Base-by-base conservation (phyloP, 2,888 invertebrate species). In the Eustalomyia histrio region DNA sequence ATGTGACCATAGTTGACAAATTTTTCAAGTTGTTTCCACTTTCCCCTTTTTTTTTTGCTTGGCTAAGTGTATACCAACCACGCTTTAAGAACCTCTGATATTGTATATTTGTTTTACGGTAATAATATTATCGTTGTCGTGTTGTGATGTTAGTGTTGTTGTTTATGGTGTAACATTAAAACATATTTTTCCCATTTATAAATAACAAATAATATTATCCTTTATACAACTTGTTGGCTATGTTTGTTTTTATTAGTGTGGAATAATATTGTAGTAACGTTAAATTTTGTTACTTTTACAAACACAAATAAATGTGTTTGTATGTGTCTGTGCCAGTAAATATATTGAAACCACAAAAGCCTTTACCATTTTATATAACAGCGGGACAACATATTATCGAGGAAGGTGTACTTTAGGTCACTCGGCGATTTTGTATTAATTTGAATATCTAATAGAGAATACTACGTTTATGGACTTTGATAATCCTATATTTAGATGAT, bases 161-260 rank as follows among this genome's bases (percentile, higher is more conserved):
- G 50, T 68, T 63, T 60, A 60, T 64, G 69, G 61, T 63, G 61
- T 67, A 39, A 76, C 76, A 80, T 80, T 76, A 80, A 73, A 80
- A 67, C 76, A 76, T 76, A 76, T 80, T 76, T 55, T 68, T 63
- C 33, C 68, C 72, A 80, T 80, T 72, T 80, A 47, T 72, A 76
- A 80, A 80, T 73, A 76, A 73, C 63, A 73, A 76, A 80, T 73
- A 73, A 76, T 63, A 57, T 58, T 80, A 80, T 76, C 58, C 67
- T 29, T 73, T 68, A 52, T 73, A 68, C 76, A 63, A 76, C 68
- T 80, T 73, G 73, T 76, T 80, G 76, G 68, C 67, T 53, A 7
- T 65, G 14, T 63, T 52, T 79, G 47, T 75, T 58, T 64, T 35
- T 72, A 60, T 64, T 57, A 39, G 39, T 39, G 39, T 39, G 2